Conservation (phyloP, 2,888 invertebrate genomes). For the Acleris holmiana region DNA sequence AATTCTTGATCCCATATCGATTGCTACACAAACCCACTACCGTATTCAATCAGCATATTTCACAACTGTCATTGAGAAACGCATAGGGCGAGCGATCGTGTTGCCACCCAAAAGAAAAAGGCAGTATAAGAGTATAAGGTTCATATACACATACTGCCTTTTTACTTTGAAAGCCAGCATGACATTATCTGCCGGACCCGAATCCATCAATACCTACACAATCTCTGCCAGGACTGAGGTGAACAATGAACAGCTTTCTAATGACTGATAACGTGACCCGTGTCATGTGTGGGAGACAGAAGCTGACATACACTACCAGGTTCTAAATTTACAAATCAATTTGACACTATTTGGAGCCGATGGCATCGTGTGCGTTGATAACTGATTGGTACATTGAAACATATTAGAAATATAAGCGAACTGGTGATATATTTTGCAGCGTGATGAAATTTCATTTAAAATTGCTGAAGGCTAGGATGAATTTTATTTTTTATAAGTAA, state of each 20-base stretch:
- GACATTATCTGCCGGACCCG: constrained; percentile 64
- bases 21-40: constrained; percentile 38
- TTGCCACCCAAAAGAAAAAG: no score
- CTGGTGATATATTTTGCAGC: no score
- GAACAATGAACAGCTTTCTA: constrained; percentile 80
- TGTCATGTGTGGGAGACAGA: constrained; percentile 35
- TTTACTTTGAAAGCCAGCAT: constrained; percentile 47
- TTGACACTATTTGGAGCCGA: no score
- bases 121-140: neutral
- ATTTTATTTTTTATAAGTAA: no score
- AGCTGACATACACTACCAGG: neutral
- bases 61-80: constrained; percentile 50
- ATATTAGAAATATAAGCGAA: no score
- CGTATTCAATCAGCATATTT: constrained; percentile 33
- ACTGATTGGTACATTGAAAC: no score
- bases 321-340: no score
- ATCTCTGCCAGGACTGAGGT: constrained; percentile 56
- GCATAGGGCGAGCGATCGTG: constrained; percentile 61
- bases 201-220: constrained; percentile 63
- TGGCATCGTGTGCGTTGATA: no score
- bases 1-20: constrained; percentile 39
- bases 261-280: constrained; percentile 59
- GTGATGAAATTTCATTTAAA: no score
- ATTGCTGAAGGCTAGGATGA: no score
- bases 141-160: neutral